These are phyloP conservation scores for Pseudomyrmex gracilis DNA, from an alignment of 1,140 invertebrate genomes.

Conservation along the genomic window DNA sequence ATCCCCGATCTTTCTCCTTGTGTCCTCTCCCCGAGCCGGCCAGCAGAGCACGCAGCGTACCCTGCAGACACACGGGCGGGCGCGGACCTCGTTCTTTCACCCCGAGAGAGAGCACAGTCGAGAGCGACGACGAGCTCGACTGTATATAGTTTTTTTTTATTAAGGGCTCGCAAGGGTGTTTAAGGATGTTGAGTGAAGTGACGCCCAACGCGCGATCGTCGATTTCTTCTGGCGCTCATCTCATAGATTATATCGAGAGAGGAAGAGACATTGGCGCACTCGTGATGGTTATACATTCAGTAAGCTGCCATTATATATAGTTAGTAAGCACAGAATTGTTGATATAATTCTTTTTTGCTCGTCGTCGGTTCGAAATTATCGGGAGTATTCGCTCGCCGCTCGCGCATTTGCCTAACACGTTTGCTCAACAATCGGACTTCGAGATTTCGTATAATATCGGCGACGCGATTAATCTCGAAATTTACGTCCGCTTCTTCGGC, in stretches of 20 bases:
- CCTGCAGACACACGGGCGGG: constrained; percentile 36
- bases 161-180: constrained; percentile 54
- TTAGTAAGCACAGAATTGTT: constrained; percentile 69
- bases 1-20: constrained; percentile 35
- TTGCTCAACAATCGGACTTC: neutral
- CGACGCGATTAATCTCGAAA: too few relatives aligned
- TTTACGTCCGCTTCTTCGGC: too few relatives aligned
- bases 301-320: constrained; percentile 7
- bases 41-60: constrained; percentile 46
- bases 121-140: constrained; percentile 26
- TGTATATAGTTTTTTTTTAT: constrained; percentile 36
- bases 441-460: neutral
- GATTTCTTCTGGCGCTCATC: constrained; percentile 44
- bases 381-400: neutral
- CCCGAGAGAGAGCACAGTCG: constrained; percentile 29
- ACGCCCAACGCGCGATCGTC: constrained; percentile 34
- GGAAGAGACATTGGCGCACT: constrained; percentile 46
- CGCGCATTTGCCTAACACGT: neutral
- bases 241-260: constrained; percentile 46
- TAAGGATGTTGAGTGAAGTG: constrained; percentile 69
- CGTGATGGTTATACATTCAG: neutral
- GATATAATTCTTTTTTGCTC: constrained; percentile 37
- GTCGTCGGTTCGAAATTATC: neutral
- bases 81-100: constrained; percentile 46
- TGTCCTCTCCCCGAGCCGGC: constrained; percentile 31